Conservation (phyloP, 2,113 vertebrate species). For the Miniopterus natalensis region DNA sequence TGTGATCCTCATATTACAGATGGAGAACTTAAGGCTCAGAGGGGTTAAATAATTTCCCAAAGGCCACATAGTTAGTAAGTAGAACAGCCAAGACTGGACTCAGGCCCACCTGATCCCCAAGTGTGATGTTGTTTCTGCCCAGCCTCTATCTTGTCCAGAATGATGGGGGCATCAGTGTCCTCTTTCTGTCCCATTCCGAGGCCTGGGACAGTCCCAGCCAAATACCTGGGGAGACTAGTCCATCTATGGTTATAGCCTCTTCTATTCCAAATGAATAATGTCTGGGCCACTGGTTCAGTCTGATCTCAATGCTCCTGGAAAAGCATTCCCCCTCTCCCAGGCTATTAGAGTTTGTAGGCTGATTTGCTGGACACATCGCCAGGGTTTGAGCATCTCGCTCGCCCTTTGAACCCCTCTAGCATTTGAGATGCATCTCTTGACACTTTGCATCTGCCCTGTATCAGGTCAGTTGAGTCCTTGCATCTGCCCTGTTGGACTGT, state of each 20-base stretch:
- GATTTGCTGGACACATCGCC: not conserved
- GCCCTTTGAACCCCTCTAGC: not conserved
- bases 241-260: not conserved
- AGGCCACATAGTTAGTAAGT: not conserved
- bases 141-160: not conserved
- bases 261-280: conserved; percentile 62
- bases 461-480: not conserved
- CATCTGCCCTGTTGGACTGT: not conserved
- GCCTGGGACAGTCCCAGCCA: not conserved
- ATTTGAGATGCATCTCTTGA: not conserved
- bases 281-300: conserved; percentile 3
- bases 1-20: not conserved
- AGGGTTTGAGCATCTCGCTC: not conserved
- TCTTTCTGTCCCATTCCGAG: conserved; percentile 28
- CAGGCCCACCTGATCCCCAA: not conserved
- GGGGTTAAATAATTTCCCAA: not conserved
- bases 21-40: not conserved
- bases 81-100: not conserved
- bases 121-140: not conserved
- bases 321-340: not conserved
- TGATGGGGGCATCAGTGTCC: not conserved
- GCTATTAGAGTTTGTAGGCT: not conserved
- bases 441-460: not conserved
- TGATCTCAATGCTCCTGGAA: conserved; percentile 49
- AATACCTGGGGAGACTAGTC: not conserved